phyloP scores from a whole-genome alignment of 2,797 vertebrate genomes.

The Tapera naevia region DNA sequence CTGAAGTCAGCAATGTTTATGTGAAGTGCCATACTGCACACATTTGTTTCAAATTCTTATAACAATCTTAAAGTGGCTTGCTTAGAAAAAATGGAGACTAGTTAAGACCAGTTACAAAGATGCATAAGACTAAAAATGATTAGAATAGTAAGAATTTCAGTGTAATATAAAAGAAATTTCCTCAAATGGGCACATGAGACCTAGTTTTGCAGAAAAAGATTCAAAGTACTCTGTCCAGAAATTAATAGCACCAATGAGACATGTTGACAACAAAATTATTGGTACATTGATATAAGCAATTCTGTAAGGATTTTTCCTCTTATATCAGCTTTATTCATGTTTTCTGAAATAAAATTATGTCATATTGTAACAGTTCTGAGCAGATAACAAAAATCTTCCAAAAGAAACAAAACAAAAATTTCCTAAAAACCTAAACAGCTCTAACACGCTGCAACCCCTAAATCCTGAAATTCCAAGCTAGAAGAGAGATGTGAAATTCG shows the following conservation, averaged over 20 bases:
- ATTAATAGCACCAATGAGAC: not conserved
- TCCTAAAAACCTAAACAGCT: not conserved
- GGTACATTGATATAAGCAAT: not conserved
- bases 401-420: not conserved
- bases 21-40: not conserved
- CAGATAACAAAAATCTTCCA: not conserved
- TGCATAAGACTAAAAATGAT: not conserved
- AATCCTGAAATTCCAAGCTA: not conserved
- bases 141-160: not conserved
- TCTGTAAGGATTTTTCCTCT: not conserved
- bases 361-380: not conserved
- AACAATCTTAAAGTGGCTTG: not conserved
- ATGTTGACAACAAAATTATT: not conserved
- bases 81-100: not conserved
- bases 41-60: not conserved
- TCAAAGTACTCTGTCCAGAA: not conserved
- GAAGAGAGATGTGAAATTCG: not conserved
- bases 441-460: too few species aligned
- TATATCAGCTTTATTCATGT: not conserved
- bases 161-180: not conserved
- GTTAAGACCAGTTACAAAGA: not conserved
- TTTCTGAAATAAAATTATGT: constrained; percentile 30
- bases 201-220: not conserved
- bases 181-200: not conserved
- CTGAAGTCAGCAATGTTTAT: not conserved